phyloP scores from a whole-genome alignment of 2,888 invertebrate species.

The Chymomyza amoena region DNA sequence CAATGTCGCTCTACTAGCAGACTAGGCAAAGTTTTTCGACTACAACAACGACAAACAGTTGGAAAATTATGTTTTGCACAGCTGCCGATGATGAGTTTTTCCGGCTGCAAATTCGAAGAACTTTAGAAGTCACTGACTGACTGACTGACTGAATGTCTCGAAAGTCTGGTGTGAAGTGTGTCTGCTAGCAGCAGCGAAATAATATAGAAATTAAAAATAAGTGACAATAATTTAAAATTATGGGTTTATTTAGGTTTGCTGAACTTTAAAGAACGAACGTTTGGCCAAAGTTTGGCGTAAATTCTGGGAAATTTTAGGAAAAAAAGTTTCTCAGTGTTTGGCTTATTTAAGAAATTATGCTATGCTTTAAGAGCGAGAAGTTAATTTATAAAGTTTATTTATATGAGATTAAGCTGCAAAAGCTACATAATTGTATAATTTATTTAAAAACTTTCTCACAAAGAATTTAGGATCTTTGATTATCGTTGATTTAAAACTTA shows the following conservation, averaged over 20 bases:
- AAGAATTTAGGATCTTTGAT: too few relatives aligned
- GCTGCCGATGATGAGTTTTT: conserved; percentile 36
- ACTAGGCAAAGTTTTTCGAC: conserved; percentile 9
- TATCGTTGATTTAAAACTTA: too few relatives aligned
- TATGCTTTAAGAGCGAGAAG: too few relatives aligned
- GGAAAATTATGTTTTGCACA: conserved; percentile 54
- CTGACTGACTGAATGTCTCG: conserved; percentile 44
- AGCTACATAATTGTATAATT: too few relatives aligned
- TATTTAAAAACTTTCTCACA: too few relatives aligned
- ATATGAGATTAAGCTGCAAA: too few relatives aligned
- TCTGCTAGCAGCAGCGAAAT: not conserved
- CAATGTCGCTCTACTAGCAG: conserved; percentile 32
- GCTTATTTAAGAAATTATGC: too few relatives aligned
- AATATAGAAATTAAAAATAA: not conserved
- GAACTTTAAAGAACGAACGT: not conserved
- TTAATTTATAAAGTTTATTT: too few relatives aligned
- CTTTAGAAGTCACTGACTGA: conserved; percentile 56
- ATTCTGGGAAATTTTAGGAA: too few relatives aligned
- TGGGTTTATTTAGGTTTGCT: not conserved
- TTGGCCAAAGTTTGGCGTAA: not conserved
- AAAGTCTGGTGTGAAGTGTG: conserved; percentile 27
- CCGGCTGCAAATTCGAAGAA: conserved; percentile 34
- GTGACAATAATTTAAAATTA: not conserved
- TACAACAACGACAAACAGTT: conserved; percentile 29
- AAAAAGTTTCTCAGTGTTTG: too few relatives aligned